A percentile compares a stretch with the other conserved stretches of the same genome.
Conservation (phyloP, 2,797 vertebrate species). For the Intellagama lesueurii region DNA sequence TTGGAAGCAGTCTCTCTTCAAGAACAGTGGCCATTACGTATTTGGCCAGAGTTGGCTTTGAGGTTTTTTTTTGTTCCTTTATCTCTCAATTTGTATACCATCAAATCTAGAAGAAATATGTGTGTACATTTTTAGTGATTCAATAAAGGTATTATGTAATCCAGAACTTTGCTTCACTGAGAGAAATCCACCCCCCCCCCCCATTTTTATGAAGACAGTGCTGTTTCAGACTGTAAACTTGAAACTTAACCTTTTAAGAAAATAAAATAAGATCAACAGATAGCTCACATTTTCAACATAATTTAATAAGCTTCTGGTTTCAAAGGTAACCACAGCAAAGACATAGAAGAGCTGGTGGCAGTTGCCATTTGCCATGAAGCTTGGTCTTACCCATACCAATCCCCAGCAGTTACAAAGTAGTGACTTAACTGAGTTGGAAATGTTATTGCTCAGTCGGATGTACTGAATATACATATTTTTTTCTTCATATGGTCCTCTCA, state of each 20-base stretch:
- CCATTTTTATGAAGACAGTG: constrained; percentile 53
- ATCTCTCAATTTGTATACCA: too few relatives aligned
- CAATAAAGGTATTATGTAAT: too few relatives aligned
- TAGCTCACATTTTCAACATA: constrained; percentile 71
- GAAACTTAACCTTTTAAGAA: constrained; percentile 62
- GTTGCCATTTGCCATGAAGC: constrained; percentile 58
- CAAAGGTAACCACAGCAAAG: constrained; percentile 75
- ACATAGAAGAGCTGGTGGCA: constrained; percentile 79
- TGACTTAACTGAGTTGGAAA: constrained; percentile 59
- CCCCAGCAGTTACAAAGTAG: constrained; percentile 33
- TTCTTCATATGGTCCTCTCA: constrained; percentile 34
- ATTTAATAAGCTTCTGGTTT: constrained; percentile 74
- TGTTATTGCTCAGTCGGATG: constrained; percentile 59
- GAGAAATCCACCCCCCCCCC: constrained; percentile 25
- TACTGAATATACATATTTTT: constrained; percentile 47
- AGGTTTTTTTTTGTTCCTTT: too few relatives aligned
- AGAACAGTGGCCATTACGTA: too few relatives aligned
- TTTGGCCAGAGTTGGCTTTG: too few relatives aligned
- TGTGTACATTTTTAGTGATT: too few relatives aligned
- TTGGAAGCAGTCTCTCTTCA: too few relatives aligned
- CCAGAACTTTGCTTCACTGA: not conserved
- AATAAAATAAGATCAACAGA: constrained; percentile 54
- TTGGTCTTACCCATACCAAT: constrained; percentile 13
- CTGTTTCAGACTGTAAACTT: constrained; percentile 71
- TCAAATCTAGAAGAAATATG: too few relatives aligned